Conservation (phyloP, 2,888 invertebrate genomes). For the Epirrhoe tristata region DNA sequence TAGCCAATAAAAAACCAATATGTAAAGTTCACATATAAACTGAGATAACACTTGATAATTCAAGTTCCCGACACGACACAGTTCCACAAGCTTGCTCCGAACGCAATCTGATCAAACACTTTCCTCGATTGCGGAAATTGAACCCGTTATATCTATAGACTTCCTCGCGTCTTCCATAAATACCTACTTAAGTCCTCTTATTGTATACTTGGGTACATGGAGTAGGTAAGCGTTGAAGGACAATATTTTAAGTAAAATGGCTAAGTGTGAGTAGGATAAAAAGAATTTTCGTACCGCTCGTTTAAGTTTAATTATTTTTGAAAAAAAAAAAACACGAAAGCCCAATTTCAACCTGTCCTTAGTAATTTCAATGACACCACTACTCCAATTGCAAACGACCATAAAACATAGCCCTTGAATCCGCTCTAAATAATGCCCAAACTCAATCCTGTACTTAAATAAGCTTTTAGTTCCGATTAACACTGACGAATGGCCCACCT, state of each 20-base stretch:
- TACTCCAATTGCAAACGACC: background rate
- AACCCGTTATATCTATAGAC: constrained; percentile 1
- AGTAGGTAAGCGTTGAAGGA: too few species aligned
- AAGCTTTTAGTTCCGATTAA: constrained; percentile 53
- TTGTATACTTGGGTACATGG: too few species aligned
- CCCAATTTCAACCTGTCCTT: background rate
- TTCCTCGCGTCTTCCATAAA: background rate
- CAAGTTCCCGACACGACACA: background rate
- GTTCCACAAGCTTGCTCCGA: background rate
- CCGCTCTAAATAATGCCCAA: constrained; percentile 28
- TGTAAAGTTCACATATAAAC: background rate
- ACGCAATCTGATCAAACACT: constrained; percentile 8
- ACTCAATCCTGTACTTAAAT: constrained; percentile 41
- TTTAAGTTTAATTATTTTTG: too few species aligned
- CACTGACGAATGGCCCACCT: constrained; percentile 55
- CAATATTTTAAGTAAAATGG: too few species aligned
- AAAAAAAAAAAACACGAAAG: too few species aligned
- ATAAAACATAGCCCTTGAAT: constrained; percentile 22
- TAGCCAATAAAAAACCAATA: background rate
- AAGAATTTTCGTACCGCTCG: too few species aligned
- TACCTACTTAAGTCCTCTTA: too few species aligned
- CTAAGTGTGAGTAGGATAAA: too few species aligned
- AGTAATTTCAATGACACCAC: background rate
- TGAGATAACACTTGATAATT: constrained; percentile 3
- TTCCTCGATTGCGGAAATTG: constrained; percentile 5